Evolutionary conservation across 2,797 vertebrate species (phyloP).

Genomic region (Lophius americanus): DNA sequence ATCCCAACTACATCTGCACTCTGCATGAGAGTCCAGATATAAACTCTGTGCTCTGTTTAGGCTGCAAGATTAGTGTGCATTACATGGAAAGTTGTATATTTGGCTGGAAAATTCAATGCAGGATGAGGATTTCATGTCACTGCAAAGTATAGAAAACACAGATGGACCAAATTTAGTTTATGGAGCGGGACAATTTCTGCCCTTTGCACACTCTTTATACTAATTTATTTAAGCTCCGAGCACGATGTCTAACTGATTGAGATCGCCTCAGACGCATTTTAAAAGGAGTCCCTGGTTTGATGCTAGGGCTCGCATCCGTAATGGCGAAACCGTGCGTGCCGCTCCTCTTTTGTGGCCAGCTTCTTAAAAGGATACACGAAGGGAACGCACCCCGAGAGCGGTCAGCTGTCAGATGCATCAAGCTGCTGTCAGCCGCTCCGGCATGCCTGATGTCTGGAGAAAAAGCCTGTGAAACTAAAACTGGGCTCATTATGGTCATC

Average conservation of each 20-base stretch:
- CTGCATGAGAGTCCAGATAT: slow-evolving; percentile 54
- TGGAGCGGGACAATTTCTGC: slow-evolving; percentile 11
- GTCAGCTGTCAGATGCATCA: slow-evolving; percentile 39
- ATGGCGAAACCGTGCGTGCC: slow-evolving; percentile 31
- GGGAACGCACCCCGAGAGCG: slow-evolving; percentile 14
- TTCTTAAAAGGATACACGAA: slow-evolving; percentile 5
- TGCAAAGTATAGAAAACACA: slow-evolving; percentile 66
- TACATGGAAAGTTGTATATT: slow-evolving; percentile 71
- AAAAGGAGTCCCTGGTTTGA: slow-evolving; percentile 27
- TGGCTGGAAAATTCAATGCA: slow-evolving; percentile 63
- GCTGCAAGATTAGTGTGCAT: slow-evolving; percentile 68
- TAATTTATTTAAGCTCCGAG: slow-evolving; percentile 23
- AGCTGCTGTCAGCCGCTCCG: slow-evolving; percentile 48
- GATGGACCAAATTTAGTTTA: slow-evolving; percentile 60
- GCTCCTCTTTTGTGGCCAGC: slow-evolving; percentile 33
- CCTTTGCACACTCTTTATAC: slow-evolving; percentile 26
- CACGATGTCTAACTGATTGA: slow-evolving; percentile 23
- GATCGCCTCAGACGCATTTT: slow-evolving; percentile 20
- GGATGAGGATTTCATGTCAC: slow-evolving; percentile 63
- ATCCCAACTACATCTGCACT: slow-evolving; percentile 56
- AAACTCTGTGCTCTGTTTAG: slow-evolving; percentile 73
- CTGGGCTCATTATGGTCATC: slow-evolving; percentile 62
- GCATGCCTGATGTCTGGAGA: slow-evolving; percentile 33
- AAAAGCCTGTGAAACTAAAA: slow-evolving; percentile 56
- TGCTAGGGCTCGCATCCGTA: slow-evolving; percentile 23